Base-by-base conservation (phyloP, 2,113 vertebrate genomes). In the Perca fluviatilis region DNA sequence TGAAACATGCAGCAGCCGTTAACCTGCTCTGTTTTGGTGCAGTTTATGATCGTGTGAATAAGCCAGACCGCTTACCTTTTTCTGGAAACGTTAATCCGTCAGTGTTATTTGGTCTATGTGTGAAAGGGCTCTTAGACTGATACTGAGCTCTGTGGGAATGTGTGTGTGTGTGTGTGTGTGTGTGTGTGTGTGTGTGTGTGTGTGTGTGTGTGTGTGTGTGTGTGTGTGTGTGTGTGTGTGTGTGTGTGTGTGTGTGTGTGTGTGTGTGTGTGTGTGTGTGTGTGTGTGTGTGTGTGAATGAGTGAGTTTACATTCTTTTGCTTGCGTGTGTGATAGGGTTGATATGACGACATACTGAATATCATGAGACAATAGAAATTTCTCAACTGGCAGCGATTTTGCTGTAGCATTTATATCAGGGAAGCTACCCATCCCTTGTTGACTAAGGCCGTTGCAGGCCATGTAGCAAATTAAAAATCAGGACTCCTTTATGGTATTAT, bases 111-210 rank as follows among this genome's bases (percentile, higher is more conserved):
- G 61, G 82, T 36, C 47, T 57, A 43, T 86, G 81, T 85, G 71
- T 89, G 79, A 79, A 77, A 80, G 61, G 58, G 19, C 83, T 75
- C 51, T 79, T 16, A 57, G 65, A 53, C 86, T 84, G 82, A 65
- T 78, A 86, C 86, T 89, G 85, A 92, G 86, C 91, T 89, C 89
- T 88, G 77, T 90, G 89, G 95, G 86, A 90, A 90, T 66, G 69
- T 65, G 56, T 47, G 25, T 33, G 74, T 67, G 61, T 56, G 61
- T 43, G 36, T 13, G 23, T 53, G 49, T 68, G 43, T n/a, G 12
- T 10, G 46, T 33, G 47, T 54, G 19, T 23, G 19, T 64, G 36
- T 15, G 61, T n/a, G 9, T 21, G 18, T 63, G 61, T n/a, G 33
- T 21, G 30, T 12, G 60, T 36, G 10, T 43, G 61, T 43, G 60